These are phyloP conservation scores for Sylvilagus floridanus DNA, from an alignment of 2,797 vertebrate species.

Conservation along the genomic window DNA sequence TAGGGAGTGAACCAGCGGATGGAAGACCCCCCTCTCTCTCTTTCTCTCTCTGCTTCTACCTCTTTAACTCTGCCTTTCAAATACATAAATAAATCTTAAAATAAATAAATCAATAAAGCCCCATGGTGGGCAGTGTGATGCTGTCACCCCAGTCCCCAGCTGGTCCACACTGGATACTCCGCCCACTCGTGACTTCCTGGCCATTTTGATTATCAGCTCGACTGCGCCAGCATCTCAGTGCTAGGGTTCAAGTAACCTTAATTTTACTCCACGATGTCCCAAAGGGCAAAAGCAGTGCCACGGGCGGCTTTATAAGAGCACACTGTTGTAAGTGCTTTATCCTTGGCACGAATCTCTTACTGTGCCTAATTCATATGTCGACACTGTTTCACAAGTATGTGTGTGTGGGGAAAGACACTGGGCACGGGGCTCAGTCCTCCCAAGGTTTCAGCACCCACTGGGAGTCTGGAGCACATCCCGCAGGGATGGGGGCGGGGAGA, in stretches of 20 bases:
- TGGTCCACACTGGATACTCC: too few species aligned
- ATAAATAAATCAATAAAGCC: too few species aligned
- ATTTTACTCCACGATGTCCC: not conserved
- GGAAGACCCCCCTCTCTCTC: too few species aligned
- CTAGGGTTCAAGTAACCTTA: not conserved
- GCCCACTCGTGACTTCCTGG: too few species aligned
- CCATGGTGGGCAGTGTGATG: too few species aligned
- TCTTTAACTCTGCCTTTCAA: too few species aligned
- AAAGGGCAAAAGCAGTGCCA: accelerated
- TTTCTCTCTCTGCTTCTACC: too few species aligned
- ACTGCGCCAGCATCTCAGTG: not conserved
- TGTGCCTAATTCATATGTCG: not conserved
- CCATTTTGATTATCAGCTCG: not conserved
- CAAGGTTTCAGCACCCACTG: not conserved
- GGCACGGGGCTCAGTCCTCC: too few species aligned
- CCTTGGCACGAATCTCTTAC: not conserved
- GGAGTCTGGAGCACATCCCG: not conserved
- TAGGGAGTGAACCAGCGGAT: too few species aligned
- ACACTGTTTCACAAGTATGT: not conserved
- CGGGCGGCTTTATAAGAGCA: not conserved
- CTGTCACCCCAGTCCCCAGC: not conserved
- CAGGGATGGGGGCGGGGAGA: not conserved
- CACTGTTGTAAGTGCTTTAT: not conserved
- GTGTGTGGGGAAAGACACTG: not conserved
- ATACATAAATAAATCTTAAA: too few species aligned